phyloP scores from a whole-genome alignment of 2,888 invertebrate genomes.

The Pogonocherus hispidulus region DNA sequence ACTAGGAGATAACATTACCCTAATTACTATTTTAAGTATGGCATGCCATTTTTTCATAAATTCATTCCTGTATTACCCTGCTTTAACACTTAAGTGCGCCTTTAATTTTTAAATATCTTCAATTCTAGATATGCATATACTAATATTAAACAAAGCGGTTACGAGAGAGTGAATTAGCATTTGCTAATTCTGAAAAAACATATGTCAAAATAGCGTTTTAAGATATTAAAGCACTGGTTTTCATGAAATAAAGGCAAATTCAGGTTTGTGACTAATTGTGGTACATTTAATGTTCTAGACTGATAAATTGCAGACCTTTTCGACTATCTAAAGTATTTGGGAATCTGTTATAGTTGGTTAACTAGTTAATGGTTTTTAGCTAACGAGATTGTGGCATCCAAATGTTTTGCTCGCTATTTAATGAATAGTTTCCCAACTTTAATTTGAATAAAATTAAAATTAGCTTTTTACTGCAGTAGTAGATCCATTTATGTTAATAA shows the following conservation, averaged over 20 bases:
- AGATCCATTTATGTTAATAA: no score
- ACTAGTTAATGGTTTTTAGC: constrained; percentile 2
- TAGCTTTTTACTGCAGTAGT: no score
- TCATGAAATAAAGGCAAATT: background rate
- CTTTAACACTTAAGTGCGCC: no score
- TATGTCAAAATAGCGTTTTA: background rate
- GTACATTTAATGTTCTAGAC: background rate
- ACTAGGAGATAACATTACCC: no score
- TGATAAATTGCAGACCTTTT: constrained; percentile 4
- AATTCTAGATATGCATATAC: no score
- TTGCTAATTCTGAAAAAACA: no score
- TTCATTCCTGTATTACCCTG: no score
- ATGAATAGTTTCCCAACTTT: background rate
- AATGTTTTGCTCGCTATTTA: background rate
- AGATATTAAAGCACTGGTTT: background rate
- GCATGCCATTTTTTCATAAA: no score
- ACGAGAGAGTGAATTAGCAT: no score
- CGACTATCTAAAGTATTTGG: constrained; percentile 6
- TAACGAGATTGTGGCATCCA: constrained; percentile 1
- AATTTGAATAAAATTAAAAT: background rate
- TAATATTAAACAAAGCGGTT: no score
- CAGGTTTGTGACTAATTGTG: background rate
- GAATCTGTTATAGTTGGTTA: constrained; percentile 6
- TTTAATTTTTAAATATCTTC: no score
- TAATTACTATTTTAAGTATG: no score